These are phyloP conservation scores for Mixornis gularis DNA, from an alignment of 2,113 vertebrate species.

Conservation along the genomic window DNA sequence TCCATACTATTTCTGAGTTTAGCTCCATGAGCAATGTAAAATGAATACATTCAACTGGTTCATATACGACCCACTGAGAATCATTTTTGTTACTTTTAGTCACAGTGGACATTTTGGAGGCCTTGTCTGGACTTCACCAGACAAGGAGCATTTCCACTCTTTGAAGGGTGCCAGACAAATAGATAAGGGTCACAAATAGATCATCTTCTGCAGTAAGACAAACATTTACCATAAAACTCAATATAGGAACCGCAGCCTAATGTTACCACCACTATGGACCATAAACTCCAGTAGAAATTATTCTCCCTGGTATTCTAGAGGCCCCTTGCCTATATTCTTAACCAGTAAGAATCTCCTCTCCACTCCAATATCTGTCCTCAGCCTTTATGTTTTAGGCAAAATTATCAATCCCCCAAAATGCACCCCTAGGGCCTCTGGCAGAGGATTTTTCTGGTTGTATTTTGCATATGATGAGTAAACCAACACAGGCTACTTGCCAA, in stretches of 20 bases:
- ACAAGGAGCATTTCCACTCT: background rate
- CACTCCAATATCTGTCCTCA: background rate
- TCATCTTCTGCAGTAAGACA: background rate
- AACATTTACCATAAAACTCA: background rate
- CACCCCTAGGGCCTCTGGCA: background rate
- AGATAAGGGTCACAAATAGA: background rate
- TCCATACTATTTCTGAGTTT: background rate
- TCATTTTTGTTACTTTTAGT: background rate
- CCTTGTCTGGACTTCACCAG: background rate
- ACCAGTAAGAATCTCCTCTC: background rate
- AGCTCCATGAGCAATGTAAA: background rate
- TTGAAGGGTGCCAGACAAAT: background rate
- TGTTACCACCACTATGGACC: accelerated
- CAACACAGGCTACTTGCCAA: background rate
- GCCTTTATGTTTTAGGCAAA: background rate
- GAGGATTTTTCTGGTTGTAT: background rate
- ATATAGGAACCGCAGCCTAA: background rate
- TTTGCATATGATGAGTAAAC: background rate
- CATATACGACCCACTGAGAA: background rate
- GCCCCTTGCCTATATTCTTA: no score
- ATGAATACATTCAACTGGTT: background rate
- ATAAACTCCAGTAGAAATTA: background rate
- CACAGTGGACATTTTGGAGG: background rate
- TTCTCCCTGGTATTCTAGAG: background rate
- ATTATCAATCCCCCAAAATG: background rate